phyloP scores from a whole-genome alignment of 2,797 vertebrate species.

The Scolopax bukidnonensis region DNA sequence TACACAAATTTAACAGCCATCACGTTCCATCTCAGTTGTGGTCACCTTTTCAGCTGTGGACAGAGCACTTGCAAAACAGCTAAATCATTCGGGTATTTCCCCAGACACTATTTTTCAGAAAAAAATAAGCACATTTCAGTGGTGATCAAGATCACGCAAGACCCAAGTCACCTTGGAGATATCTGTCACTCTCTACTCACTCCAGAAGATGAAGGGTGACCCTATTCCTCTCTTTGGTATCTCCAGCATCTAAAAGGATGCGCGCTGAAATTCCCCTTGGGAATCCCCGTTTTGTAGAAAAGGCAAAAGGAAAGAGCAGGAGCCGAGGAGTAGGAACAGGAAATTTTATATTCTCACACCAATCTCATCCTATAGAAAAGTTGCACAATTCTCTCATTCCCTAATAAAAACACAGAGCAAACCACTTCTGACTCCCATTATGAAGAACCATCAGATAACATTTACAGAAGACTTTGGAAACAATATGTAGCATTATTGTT shows the following conservation, averaged over 20 bases:
- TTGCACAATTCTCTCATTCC: background rate
- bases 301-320: background rate
- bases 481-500: background rate
- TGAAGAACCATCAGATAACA: background rate
- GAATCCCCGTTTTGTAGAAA: background rate
- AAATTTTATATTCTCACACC: background rate
- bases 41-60: rapidly evolving
- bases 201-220: background rate
- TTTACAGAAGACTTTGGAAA: background rate
- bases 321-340: background rate
- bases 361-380: background rate
- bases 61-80: background rate
- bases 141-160: background rate
- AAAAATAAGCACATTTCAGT: background rate
- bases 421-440: background rate
- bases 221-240: background rate
- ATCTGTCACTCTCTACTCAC: background rate
- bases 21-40: background rate
- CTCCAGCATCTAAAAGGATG: background rate
- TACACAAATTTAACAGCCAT: background rate
- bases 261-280: background rate
- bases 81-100: background rate
- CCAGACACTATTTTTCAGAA: background rate
- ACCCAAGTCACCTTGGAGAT: background rate
- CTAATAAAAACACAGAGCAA: background rate